Evolutionary conservation across 35 echinoderm and acorn worm genomes (phyloP), one percentile per base, ranked within the genome.

Genomic region (Stichopus chloronotus): DNA sequence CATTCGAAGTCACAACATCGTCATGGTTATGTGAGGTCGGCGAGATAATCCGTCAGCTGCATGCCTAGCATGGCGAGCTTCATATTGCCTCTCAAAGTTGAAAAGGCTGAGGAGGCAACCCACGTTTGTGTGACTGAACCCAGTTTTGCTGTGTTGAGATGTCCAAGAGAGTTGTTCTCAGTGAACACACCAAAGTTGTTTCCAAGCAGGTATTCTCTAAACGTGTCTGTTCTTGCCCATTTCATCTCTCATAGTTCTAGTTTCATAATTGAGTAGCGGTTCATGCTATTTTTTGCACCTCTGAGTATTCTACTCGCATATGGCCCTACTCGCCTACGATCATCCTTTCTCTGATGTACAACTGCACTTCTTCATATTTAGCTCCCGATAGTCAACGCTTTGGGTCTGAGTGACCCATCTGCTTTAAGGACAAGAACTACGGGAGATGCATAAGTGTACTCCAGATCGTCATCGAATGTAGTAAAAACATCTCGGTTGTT

Each of bases 221-320:
- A 93, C 60, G 77, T 93, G 6, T 93, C 92, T 56, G 92, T 57
- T 14, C 78, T 53, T 8, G 92, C 81, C 81, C 92, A 93, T 16
- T 93, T 93, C 10, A 93, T 8, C 16, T 30, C 78, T 9, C 5
- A 10, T 9, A 5, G 22, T 9, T 16, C 21, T 80, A 24, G 9
- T 16, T 25, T 80, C 78, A 53, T 24, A 24, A 7, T 4, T 9
- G 21, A 80, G 78, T 10, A 80, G 78, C 21, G 21, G 21, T 80
- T 9, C 10, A 53, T 9, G 12, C 21, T 11, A 13, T 80, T 21
- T 80, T 80, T 4, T n/a, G 78, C 9, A 24, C 9, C 9, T 80
- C 78, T 16, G 10, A 16, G 2, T 80, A 4, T 16, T 80, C 78
- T 24, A 80, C 78, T 53, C 11, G 11, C 9, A 80, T 20, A 9